These are phyloP conservation scores for Stictocephala bisonia DNA, from an alignment of 2,888 invertebrate species.

Conservation along the genomic window DNA sequence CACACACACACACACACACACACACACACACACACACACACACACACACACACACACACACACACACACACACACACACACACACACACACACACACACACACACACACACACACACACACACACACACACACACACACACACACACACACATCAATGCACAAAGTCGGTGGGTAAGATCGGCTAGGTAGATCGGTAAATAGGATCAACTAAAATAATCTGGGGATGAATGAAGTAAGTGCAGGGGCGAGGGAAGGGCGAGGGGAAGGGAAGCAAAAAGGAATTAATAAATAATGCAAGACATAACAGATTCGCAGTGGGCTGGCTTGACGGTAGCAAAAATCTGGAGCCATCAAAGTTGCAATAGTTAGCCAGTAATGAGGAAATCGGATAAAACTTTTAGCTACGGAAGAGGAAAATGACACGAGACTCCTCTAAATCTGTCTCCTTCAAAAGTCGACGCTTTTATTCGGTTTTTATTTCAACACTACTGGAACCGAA, in stretches of 20 bases:
- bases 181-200: conserved; percentile 31
- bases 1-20: conserved; percentile 2
- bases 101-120: conserved; percentile 24
- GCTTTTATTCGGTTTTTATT: no score
- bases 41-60: conserved; percentile 24
- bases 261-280: conserved; percentile 23
- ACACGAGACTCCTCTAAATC: no score
- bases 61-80: conserved; percentile 24
- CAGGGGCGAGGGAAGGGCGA: conserved; percentile 10
- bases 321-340: conserved; percentile 45
- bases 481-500: no score
- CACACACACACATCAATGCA: conserved; percentile 5
- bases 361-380: conserved; percentile 64
- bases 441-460: no score
- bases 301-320: conserved; percentile 52
- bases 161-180: not conserved
- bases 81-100: conserved; percentile 24
- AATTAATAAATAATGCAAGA: conserved; percentile 51
- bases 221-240: conserved; percentile 42
- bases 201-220: conserved; percentile 43
- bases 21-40: conserved; percentile 19
- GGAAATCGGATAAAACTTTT: conserved; percentile 64
- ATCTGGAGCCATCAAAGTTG: conserved; percentile 62
- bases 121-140: conserved; percentile 24
- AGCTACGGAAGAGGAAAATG: no score